These are phyloP conservation scores for Balaenoptera acutorostrata DNA, from an alignment of 2,113 vertebrate species.

Conservation along the genomic window DNA sequence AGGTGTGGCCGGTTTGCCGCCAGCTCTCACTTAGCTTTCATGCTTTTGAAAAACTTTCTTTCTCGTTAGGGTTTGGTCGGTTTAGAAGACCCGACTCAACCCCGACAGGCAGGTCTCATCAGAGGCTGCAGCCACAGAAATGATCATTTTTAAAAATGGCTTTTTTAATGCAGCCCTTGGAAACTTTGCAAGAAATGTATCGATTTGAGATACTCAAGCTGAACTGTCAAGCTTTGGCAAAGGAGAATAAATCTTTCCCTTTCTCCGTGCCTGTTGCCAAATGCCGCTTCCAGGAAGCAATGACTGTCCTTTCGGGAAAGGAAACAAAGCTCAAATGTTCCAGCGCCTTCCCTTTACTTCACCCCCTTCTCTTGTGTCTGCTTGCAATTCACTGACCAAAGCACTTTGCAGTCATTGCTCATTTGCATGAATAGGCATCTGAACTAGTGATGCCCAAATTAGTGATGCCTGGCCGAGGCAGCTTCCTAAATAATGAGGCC, in stretches of 20 bases:
- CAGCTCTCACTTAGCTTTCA: background rate
- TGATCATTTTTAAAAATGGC: conserved; percentile 66
- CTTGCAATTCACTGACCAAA: conserved; percentile 58
- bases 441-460: conserved; percentile 73
- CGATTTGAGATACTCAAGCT: conserved; percentile 74
- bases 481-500: conserved; percentile 73
- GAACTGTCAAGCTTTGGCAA: conserved; percentile 72
- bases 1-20: background rate
- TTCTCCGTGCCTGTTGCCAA: conserved; percentile 74
- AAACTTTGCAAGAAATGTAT: conserved; percentile 79
- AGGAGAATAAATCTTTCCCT: conserved; percentile 82
- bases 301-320: conserved; percentile 80
- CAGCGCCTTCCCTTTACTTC: conserved; percentile 64
- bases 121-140: background rate
- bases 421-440: conserved; percentile 73
- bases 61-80: background rate
- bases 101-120: background rate
- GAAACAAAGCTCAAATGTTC: conserved; percentile 73
- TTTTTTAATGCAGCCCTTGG: conserved; percentile 77
- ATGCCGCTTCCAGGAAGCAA: conserved; percentile 83
- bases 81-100: conserved; percentile 23
- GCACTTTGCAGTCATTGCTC: conserved; percentile 79
- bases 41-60: background rate
- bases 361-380: background rate
- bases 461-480: conserved; percentile 66